Base-by-base conservation (phyloP, 92 coral and sea anemone genomes). In the Epizoanthus illoricatus region DNA sequence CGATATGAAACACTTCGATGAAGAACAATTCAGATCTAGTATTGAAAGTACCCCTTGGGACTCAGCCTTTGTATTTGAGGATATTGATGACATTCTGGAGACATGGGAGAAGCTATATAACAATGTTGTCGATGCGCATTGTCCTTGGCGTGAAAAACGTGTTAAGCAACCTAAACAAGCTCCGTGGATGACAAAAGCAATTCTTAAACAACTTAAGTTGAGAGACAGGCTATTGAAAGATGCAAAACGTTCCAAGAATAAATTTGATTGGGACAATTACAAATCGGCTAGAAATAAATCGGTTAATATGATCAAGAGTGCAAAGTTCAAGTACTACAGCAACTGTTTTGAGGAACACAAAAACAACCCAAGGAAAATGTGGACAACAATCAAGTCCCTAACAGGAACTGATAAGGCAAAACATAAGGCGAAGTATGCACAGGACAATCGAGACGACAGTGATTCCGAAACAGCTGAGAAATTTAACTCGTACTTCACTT, bases 61-160 rank as follows among this genome's bases (percentile, higher is more conserved):
- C 87, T 73, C 93, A 4, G 87, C 89, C 66, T 92, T 90, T 84
- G 82, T 88, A 41, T 92, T 92, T 71, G 92, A 92, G 21, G 84
- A 88, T 49, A 41, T 88, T 33, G 88, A 90, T 84, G 92, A 92
- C 55, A 87, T 89, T 56, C 79, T 89, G n/a, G 69, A 74, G 16
- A 68, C 81, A 24, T 87, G 93, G 93, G 92, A 92, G 75, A 28
- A 18, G 13, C 11, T 89, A 21, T 87, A 67, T 49, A 90, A 92
- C 71, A 40, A 49, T 36, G 74, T 55, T 20, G 81, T 92, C 15
- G 90, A 90, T 47, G 16, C 71, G 55, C 90, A 84, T 88, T 90
- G 97, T 90, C 97, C 89, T 19, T 92, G 93, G 92, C 94, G 89
- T 3, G 85, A 74, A 68, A 90, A 92, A 75, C 89, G 90, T 24